Percentiles rank a stretch among this genome's conserved stretches.
Conservation (phyloP, 2,113 vertebrate species). For the Ictalurus furcatus region DNA sequence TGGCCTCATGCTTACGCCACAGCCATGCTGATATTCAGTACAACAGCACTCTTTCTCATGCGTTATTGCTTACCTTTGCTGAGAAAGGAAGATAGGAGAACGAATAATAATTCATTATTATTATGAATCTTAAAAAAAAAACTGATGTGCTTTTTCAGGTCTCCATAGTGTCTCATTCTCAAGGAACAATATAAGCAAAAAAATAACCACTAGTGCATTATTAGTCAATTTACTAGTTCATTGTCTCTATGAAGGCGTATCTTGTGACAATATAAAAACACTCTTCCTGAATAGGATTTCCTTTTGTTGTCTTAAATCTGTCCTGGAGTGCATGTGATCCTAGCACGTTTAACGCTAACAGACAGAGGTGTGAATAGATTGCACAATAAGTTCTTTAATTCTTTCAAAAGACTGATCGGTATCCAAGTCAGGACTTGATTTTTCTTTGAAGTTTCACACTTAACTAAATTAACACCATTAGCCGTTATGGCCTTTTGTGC, state of each 20-base stretch:
- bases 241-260: neutral
- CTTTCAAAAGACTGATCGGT: neutral
- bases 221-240: neutral
- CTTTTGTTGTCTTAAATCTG: neutral
- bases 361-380: neutral
- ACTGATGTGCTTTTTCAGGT: neutral
- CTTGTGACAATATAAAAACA: neutral
- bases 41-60: neutral
- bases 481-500: constrained; percentile 23
- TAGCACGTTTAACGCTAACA: neutral
- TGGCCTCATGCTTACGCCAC: neutral
- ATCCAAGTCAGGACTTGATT: neutral
- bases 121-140: neutral
- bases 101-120: neutral
- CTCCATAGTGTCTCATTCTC: neutral
- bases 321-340: neutral
- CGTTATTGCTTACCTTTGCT: neutral
- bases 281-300: neutral
- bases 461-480: constrained; percentile 47
- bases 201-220: neutral
- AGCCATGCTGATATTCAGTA: neutral
- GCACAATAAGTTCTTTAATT: neutral
- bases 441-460: constrained; percentile 32
- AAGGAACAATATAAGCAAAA: neutral
- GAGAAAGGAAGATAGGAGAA: neutral